Percentiles rank a stretch among this genome's conserved stretches.
These are phyloP conservation scores for Lochmaea crataegi DNA, from an alignment of 2,888 invertebrate genomes.

Conservation along the genomic window DNA sequence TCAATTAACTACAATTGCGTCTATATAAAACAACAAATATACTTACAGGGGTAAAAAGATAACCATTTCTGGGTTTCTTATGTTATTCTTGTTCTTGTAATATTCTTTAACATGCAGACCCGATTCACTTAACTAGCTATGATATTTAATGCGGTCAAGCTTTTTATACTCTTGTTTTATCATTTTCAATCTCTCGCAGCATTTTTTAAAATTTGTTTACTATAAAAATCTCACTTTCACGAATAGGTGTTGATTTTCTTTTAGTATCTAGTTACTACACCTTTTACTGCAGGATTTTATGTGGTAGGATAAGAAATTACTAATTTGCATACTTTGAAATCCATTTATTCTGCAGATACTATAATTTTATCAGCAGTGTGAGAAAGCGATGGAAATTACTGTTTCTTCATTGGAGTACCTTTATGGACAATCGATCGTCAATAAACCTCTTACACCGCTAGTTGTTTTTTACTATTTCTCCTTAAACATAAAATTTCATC, in stretches of 20 bases:
- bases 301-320: background rate
- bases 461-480: too few species aligned
- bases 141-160: background rate
- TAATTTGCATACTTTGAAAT: background rate
- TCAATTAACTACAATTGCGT: too few species aligned
- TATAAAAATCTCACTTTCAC: background rate
- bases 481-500: too few species aligned
- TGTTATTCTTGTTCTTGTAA: background rate
- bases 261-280: background rate
- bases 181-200: background rate
- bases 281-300: background rate
- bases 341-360: background rate
- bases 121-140: background rate
- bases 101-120: background rate
- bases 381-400: background rate
- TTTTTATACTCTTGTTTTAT: background rate
- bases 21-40: too few species aligned
- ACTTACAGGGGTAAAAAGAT: too few species aligned
- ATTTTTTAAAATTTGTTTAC: background rate
- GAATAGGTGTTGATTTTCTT: background rate
- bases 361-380: background rate
- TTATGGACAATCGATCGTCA: background rate
- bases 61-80: too few species aligned
- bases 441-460: too few species aligned
- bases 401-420: background rate